Conservation (phyloP, 1,140 invertebrate species). For the Heliconius nattereri region DNA sequence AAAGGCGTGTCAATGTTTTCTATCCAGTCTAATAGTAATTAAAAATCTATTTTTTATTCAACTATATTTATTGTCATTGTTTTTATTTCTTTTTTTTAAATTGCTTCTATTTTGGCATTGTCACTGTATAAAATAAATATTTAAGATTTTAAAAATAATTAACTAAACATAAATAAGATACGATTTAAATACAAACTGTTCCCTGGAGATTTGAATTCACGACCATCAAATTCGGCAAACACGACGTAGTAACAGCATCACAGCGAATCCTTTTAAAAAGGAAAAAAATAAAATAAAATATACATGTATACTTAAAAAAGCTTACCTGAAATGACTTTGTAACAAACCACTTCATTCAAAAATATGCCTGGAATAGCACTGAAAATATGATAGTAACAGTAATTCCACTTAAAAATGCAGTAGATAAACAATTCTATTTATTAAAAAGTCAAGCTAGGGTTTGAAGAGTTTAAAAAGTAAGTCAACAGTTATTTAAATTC, state of each 20-base stretch:
- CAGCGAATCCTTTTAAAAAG: background rate
- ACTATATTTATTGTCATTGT: background rate
- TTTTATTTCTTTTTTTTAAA: background rate
- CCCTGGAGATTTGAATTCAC: background rate
- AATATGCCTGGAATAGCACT: background rate
- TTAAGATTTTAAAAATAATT: no score
- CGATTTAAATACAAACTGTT: no score
- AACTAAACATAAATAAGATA: no score
- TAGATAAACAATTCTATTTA: slow-evolving; percentile 31
- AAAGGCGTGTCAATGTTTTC: slow-evolving; percentile 8
- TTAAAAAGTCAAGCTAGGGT: slow-evolving; percentile 22
- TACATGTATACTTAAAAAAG: background rate
- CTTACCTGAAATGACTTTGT: background rate
- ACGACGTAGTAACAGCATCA: background rate
- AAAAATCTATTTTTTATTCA: background rate
- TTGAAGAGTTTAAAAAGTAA: slow-evolving; percentile 29
- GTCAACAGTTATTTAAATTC: slow-evolving; percentile 34
- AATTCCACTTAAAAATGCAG: slow-evolving; percentile 25
- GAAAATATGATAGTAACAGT: background rate
- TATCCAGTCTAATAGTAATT: slow-evolving; percentile 6
- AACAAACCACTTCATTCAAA: background rate
- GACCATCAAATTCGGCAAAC: background rate
- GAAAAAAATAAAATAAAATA: background rate
- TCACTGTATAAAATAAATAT: background rate
- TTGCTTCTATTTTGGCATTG: background rate